These are phyloP conservation scores for Tipula confusa DNA, from an alignment of 2,888 invertebrate species.

Conservation along the genomic window DNA sequence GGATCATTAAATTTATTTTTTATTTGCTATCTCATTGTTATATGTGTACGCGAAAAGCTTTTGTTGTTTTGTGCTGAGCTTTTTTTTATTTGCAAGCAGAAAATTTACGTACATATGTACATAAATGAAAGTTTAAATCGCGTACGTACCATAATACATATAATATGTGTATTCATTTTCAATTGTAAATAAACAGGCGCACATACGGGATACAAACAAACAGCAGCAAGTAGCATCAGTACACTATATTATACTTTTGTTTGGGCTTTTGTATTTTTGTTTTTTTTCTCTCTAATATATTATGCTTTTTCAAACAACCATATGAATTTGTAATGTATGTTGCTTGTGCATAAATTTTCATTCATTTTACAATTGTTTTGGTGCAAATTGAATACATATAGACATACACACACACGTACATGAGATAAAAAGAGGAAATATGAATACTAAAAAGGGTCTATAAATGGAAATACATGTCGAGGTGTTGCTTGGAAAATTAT, in stretches of 20 bases:
- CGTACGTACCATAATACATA: not conserved
- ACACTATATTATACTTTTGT: not conserved
- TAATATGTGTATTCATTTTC: not conserved
- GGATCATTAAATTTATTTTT: not conserved
- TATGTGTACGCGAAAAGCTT: not conserved
- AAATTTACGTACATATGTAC: not conserved
- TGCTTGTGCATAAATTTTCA: not conserved
- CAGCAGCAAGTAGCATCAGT: not conserved
- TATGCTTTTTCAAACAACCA: not conserved
- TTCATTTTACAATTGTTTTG: not conserved
- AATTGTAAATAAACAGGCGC: not conserved
- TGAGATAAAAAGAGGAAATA: not conserved
- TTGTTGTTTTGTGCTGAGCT: not conserved
- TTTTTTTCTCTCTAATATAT: too few species aligned
- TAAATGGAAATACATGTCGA: not conserved
- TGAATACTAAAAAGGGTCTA: not conserved
- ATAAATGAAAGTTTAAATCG: not conserved
- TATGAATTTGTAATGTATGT: conserved; percentile 15
- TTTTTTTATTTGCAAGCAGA: not conserved
- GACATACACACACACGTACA: not conserved
- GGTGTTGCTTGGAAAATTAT: not conserved
- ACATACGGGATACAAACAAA: not conserved
- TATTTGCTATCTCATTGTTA: not conserved
- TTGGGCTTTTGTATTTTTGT: not conserved
- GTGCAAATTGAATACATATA: conserved; percentile 4